Evolutionary conservation across 1,140 invertebrate genomes (phyloP).

Genomic region (Pseudachorutes palmiensis): DNA sequence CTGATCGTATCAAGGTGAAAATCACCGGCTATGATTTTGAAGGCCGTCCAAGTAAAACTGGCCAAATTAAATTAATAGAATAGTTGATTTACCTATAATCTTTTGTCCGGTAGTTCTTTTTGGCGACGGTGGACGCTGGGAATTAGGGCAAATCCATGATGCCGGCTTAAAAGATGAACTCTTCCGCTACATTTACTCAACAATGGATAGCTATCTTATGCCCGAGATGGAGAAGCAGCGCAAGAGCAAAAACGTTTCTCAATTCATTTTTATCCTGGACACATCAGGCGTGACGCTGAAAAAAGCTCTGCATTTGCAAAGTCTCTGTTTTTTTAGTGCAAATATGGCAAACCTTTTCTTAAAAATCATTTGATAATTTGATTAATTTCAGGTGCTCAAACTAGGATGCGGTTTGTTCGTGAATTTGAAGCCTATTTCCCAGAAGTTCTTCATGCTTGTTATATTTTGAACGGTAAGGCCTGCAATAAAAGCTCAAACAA

Average conservation of each 20-base stretch:
- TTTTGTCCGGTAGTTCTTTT: neutral
- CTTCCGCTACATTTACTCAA: neutral
- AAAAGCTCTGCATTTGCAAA: constrained; percentile 22
- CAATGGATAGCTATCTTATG: constrained; percentile 11
- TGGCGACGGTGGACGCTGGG: neutral
- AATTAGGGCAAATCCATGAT: neutral
- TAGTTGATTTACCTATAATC: too few species aligned
- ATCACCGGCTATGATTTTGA: neutral
- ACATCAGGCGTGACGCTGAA: constrained; percentile 16
- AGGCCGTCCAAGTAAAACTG: constrained; percentile 3
- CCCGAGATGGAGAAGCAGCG: neutral
- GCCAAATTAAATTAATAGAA: too few species aligned
- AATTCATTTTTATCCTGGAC: constrained; percentile 22
- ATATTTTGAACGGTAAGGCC: constrained; percentile 68
- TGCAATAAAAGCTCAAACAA: neutral
- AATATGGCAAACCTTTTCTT: neutral
- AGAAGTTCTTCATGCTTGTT: constrained; percentile 75
- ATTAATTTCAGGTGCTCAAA: constrained; percentile 18
- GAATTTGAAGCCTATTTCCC: constrained; percentile 68
- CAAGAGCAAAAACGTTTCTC: neutral
- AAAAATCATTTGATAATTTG: neutral
- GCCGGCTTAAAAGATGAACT: neutral
- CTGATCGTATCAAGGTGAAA: neutral
- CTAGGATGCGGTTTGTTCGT: constrained; percentile 20
- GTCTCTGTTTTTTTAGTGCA: constrained; percentile 22